Conservation (phyloP, 2,888 invertebrate genomes). For the Leistus spinibarbis region DNA sequence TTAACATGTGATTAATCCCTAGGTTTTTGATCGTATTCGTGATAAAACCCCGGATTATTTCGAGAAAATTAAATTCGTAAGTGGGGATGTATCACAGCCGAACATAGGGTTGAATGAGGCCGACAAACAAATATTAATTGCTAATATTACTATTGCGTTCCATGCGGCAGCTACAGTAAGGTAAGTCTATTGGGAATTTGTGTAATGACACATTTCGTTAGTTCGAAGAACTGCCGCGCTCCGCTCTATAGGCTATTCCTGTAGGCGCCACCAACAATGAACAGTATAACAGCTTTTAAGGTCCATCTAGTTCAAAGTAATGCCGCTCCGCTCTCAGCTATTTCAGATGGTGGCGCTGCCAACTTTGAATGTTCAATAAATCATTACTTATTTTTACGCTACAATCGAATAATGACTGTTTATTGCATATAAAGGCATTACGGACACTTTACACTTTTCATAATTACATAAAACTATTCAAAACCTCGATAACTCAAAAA, state of each 20-base stretch:
- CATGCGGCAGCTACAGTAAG: constrained; percentile 96
- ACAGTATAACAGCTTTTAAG: too few relatives aligned
- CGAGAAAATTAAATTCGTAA: constrained; percentile 70
- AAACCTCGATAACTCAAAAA: too few relatives aligned
- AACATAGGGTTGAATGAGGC: constrained; percentile 72
- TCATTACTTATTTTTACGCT: neutral
- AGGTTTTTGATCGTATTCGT: constrained; percentile 75
- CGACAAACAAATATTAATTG: constrained; percentile 66
- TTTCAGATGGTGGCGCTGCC: neutral
- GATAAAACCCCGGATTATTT: constrained; percentile 68
- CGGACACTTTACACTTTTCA: too few relatives aligned
- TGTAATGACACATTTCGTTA: too few relatives aligned
- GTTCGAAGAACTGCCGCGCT: too few relatives aligned
- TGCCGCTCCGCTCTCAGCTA: too few relatives aligned
- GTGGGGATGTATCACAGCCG: constrained; percentile 77
- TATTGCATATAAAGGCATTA: too few relatives aligned
- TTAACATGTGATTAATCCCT: constrained; percentile 40
- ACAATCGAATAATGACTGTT: too few relatives aligned
- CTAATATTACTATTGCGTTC: constrained; percentile 83
- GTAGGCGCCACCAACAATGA: too few relatives aligned
- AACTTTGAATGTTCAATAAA: neutral
- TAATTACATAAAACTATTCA: too few relatives aligned
- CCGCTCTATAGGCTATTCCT: too few relatives aligned
- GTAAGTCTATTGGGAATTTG: constrained; percentile 42
- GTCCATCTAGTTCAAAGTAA: too few relatives aligned